Percentiles rank a stretch among this genome's conserved stretches.
These are phyloP conservation scores for Didymodactylos carnosus DNA, from an alignment of 2,888 invertebrate species.

Conservation along the genomic window DNA sequence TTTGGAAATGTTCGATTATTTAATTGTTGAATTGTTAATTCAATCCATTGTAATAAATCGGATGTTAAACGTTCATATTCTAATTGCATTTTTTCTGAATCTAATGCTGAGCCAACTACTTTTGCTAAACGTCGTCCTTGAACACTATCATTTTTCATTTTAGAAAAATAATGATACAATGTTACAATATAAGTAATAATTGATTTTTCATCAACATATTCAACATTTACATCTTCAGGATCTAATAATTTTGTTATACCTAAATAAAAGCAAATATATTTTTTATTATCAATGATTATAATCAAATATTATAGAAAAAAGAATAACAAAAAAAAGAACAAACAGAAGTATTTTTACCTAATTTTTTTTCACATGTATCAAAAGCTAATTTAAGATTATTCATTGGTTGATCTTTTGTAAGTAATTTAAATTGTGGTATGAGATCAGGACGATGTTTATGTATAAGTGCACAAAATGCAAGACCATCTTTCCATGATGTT, in stretches of 20 bases:
- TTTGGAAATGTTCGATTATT: slow-evolving; percentile 75
- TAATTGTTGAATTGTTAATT: slow-evolving; percentile 56
- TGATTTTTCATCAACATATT: slow-evolving; percentile 84
- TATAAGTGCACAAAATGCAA: slow-evolving; percentile 94
- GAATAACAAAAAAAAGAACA: too few relatives aligned
- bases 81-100: slow-evolving; percentile 70
- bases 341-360: too few relatives aligned
- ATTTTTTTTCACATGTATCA: slow-evolving; percentile 70
- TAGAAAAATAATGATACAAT: slow-evolving; percentile 94
- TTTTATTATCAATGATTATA: too few relatives aligned
- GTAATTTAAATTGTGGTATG: slow-evolving; percentile 55
- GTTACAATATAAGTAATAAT: slow-evolving; percentile 96
- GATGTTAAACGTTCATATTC: slow-evolving; percentile 66
- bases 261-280: too few relatives aligned
- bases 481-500: slow-evolving; percentile 79
- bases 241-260: slow-evolving; percentile 79
- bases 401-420: slow-evolving; percentile 62
- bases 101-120: slow-evolving; percentile 85
- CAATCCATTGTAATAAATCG: slow-evolving; percentile 77
- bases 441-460: slow-evolving; percentile 89
- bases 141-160: slow-evolving; percentile 95
- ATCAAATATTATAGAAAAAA: too few relatives aligned
- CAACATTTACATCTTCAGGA: slow-evolving; percentile 86
- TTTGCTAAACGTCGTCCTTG: slow-evolving; percentile 90
- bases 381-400: slow-evolving; percentile 94